phyloP scores from a whole-genome alignment of 2,113 vertebrate genomes.

The Symphodus melops region DNA sequence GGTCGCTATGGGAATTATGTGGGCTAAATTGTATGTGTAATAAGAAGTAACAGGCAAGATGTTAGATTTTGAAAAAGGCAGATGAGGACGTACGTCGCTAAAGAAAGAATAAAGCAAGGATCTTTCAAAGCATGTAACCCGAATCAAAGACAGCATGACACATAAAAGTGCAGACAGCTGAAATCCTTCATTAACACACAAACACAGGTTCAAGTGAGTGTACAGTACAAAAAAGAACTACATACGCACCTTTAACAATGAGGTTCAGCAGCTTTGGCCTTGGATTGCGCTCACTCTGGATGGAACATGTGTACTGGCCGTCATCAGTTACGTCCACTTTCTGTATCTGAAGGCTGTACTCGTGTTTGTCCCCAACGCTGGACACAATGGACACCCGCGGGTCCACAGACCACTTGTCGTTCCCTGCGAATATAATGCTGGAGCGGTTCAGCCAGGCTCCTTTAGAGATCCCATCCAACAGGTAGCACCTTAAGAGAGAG shows the following conservation, averaged over 20 bases:
- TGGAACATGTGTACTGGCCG: conserved; percentile 95
- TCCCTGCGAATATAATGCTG: conserved; percentile 96
- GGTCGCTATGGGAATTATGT: conserved; percentile 9
- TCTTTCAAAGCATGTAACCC: background rate
- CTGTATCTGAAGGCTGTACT: conserved; percentile 99
- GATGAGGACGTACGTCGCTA: background rate
- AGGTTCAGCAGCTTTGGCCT: conserved; percentile 95
- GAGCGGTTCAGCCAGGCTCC: conserved; percentile 99
- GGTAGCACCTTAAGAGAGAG: conserved; percentile 88
- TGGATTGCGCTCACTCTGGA: conserved; percentile 94
- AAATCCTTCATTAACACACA: background rate
- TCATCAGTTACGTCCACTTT: conserved; percentile 97
- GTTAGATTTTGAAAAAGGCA: conserved; percentile 13
- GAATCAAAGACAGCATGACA: background rate
- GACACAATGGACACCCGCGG: conserved; percentile 95
- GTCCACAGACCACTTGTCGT: conserved; percentile 97
- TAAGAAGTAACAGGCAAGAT: conserved; percentile 23
- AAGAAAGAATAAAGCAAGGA: background rate
- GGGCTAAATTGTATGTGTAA: conserved; percentile 13
- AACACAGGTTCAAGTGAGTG: background rate
- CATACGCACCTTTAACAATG: conserved; percentile 91
- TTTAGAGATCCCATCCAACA: conserved; percentile 96
- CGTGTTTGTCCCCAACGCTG: conserved; percentile 87
- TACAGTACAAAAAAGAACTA: background rate
- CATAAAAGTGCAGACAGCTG: background rate